Evolutionary conservation across 2,113 vertebrate species (phyloP).

Genomic region (Syngnathoides biaculeatus): DNA sequence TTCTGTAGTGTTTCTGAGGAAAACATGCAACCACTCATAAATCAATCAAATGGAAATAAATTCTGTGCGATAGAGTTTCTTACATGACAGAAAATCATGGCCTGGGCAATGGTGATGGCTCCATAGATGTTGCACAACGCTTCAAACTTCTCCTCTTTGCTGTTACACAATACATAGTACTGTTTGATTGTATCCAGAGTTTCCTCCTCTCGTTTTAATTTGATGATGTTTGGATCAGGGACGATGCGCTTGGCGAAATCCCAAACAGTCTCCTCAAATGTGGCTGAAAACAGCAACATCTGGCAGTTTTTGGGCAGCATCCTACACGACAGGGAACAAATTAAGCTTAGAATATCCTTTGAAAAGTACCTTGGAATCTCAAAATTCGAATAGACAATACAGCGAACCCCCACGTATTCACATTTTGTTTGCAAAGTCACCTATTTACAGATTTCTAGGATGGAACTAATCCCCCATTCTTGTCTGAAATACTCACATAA

Average conservation of each 20-base stretch:
- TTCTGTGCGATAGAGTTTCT: constrained; percentile 50
- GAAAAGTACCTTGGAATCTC: neutral
- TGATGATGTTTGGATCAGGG: constrained; percentile 94
- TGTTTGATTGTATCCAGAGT: constrained; percentile 97
- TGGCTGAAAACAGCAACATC: constrained; percentile 97
- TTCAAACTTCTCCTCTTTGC: constrained; percentile 92
- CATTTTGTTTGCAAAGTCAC: no score
- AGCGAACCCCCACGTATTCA: neutral
- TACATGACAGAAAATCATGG: constrained; percentile 96
- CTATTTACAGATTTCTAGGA: neutral
- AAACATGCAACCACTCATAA: neutral
- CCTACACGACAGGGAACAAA: constrained; percentile 59
- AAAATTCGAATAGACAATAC: neutral
- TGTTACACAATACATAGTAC: constrained; percentile 88
- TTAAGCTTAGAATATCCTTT: neutral
- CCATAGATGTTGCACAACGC: constrained; percentile 93
- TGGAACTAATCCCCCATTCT: neutral
- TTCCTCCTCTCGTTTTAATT: constrained; percentile 93
- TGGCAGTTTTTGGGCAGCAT: constrained; percentile 89
- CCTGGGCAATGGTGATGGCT: constrained; percentile 91
- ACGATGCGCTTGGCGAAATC: constrained; percentile 92
- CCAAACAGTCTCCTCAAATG: constrained; percentile 94
- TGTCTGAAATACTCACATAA: no score
- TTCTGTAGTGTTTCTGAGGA: neutral
- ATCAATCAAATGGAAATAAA: neutral